Conservation (phyloP, 2,113 vertebrate species). For the Platysteira castanea region DNA sequence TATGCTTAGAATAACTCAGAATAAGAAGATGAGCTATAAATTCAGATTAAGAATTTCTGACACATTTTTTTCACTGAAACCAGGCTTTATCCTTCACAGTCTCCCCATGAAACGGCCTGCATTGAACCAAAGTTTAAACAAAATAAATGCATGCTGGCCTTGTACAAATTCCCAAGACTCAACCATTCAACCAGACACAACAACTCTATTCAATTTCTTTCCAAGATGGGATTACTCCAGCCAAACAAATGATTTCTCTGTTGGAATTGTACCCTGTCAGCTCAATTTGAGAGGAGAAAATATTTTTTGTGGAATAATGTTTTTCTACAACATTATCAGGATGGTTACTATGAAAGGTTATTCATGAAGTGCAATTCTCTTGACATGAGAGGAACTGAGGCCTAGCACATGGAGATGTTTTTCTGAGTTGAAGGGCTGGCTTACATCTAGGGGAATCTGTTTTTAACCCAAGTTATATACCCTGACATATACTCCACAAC, state of each 20-base stretch:
- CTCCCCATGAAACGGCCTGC: neutral
- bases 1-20: neutral
- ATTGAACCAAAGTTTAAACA: neutral
- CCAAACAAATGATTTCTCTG: neutral
- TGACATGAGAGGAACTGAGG: neutral
- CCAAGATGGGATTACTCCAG: neutral
- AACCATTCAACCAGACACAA: neutral
- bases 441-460: neutral
- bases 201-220: neutral
- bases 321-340: neutral
- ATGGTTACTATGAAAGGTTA: neutral
- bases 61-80: neutral
- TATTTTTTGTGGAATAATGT: neutral
- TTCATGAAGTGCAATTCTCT: neutral
- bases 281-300: neutral
- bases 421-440: neutral
- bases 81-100: neutral
- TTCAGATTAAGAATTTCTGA: neutral
- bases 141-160: neutral
- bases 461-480: neutral
- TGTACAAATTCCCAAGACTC: neutral
- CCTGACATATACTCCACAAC: neutral
- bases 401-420: rapidly evolving
- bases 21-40: neutral
- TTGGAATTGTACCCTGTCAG: neutral